Evolutionary conservation across 2,113 vertebrate species (phyloP), one percentile per base, ranked within the genome.

Genomic region (Picathartes gymnocephalus): DNA sequence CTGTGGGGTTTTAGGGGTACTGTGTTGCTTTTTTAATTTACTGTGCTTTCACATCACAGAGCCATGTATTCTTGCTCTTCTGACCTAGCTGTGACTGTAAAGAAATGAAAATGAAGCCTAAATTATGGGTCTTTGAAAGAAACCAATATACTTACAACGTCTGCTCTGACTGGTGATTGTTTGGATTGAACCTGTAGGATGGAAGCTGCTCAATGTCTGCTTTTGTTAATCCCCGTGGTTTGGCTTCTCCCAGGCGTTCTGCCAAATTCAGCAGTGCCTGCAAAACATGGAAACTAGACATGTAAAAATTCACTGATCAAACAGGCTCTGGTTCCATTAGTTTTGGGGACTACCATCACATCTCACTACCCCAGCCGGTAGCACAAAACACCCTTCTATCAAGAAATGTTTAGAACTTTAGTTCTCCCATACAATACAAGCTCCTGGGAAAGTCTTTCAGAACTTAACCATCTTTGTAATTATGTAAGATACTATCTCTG

Each of bases 111-210:
- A 87, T 48, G 30, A 2, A 73, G 54, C 15, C 44, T 37, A 65
- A 93, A 71, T 18, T 60, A 45, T 4, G 20, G 25, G 88, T 48
- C 28, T 88, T 14, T 82, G 45, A 92, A 82, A 86, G 20, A 90
- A 16, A 90, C 13, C 33, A 72, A 33, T 30, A 40, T 60, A 98
- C 99, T 99, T 96, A 99, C 99, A 99, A 95, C 31, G 99, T 99
- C 98, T 99, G 99, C 84, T 99, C 99, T 92, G 99, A 99, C 85
- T 99, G 99, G 97, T 99, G 99, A 98, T 99, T 99, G 97, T 99
- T 99, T 94, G 99, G 98, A 96, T 99, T 99, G 97, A 99, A 99
- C 81, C 99, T 98, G 57, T 99, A 99, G 16, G 99, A 99, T 54
- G 99, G 99, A 96, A 99, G 99, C 92, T 99, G 99, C 94, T 99